Percentiles rank a stretch among this genome's conserved stretches.
These are phyloP conservation scores for Lamprologus lemairii DNA, from an alignment of 2,113 vertebrate species.

Conservation along the genomic window DNA sequence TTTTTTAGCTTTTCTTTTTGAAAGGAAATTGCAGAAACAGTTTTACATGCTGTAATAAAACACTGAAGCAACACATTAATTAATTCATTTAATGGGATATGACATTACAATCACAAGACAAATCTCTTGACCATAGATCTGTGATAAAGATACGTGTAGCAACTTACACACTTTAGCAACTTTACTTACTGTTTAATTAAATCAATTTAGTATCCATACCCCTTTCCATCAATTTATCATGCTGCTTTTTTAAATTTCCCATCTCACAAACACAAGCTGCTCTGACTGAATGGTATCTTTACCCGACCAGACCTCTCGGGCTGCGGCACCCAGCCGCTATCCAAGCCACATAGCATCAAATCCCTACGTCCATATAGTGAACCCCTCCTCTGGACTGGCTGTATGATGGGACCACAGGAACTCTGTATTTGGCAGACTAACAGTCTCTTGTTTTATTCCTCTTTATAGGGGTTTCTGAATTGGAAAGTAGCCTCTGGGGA, in stretches of 20 bases:
- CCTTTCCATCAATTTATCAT: background rate
- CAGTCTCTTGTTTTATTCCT: background rate
- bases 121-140: background rate
- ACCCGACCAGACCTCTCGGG: fast-evolving
- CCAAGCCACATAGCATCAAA: background rate
- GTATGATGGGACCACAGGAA: background rate
- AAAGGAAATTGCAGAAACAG: background rate
- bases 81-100: background rate
- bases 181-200: background rate
- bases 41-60: background rate
- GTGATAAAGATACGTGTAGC: background rate
- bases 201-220: background rate
- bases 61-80: background rate
- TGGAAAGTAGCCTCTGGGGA: background rate
- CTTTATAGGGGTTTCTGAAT: background rate
- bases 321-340: fast-evolving
- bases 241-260: background rate
- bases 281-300: background rate
- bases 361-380: background rate
- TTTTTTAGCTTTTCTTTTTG: background rate
- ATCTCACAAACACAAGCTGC: background rate
- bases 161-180: background rate
- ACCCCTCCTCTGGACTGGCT: background rate
- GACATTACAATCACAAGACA: background rate
- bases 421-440: background rate